These are phyloP conservation scores for Aphelinus atriplicis DNA, from an alignment of 1,140 invertebrate species.

Conservation along the genomic window DNA sequence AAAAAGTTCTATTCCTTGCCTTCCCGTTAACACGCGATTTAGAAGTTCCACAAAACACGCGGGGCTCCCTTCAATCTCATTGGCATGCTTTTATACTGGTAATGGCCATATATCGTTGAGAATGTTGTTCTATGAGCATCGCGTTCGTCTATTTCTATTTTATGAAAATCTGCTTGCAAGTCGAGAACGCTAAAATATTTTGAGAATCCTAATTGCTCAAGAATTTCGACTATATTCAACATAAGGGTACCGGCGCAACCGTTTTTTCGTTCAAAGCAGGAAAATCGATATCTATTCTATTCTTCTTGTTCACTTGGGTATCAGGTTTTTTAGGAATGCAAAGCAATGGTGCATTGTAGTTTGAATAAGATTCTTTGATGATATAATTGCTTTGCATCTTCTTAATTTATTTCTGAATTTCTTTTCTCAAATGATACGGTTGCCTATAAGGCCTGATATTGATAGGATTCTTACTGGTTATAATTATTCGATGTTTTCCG, in stretches of 20 bases:
- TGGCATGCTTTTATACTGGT: conserved; percentile 9
- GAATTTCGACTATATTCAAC: conserved; percentile 1
- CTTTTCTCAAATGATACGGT: background rate
- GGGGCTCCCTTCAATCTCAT: conserved; percentile 50
- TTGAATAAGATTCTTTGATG: conserved; percentile 44
- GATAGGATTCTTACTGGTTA: background rate
- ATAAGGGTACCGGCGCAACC: background rate
- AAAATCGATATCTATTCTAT: conserved; percentile 44
- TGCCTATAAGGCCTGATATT: background rate
- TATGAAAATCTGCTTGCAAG: conserved; percentile 46
- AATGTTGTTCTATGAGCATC: conserved; percentile 62
- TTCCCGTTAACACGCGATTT: conserved; percentile 54
- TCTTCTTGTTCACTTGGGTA: conserved; percentile 39
- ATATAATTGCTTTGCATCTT: conserved; percentile 45
- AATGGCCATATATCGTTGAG: conserved; percentile 38
- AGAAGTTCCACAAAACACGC: conserved; percentile 57
- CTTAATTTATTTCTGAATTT: conserved; percentile 38
- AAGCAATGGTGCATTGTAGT: conserved; percentile 45
- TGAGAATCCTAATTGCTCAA: background rate
- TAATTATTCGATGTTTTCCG: background rate
- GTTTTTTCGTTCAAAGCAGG: conserved; percentile 21
- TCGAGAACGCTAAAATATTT: background rate
- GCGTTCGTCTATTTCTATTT: conserved; percentile 57
- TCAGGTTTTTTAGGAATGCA: conserved; percentile 46
- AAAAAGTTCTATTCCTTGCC: conserved; percentile 16